Evolutionary conservation across 2,113 vertebrate species (phyloP), one percentile per base, ranked within the genome.

Genomic region (Mormoops blainvillei): DNA sequence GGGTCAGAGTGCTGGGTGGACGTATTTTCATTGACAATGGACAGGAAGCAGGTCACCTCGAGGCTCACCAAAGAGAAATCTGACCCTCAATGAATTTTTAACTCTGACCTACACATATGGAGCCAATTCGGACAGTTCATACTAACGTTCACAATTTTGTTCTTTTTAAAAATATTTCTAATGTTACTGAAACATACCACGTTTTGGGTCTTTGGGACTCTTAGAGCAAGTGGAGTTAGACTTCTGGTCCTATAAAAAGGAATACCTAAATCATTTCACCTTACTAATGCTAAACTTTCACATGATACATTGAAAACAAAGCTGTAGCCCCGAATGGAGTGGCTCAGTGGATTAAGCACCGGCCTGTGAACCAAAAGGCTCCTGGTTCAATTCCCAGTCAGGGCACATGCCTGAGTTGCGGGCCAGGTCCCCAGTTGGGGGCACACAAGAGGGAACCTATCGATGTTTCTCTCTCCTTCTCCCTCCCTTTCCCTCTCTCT

Each of bases 71-170:
- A 96, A 91, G 50, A 93, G 31, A 91, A 96, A 95, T 76, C n/a
- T 89, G 63, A 94, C 56, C 45, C n/a, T 89, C n/a, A 76, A 68
- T 94, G 67, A 84, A 83, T 82, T 95, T 88, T 97, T 95, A 85
- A 95, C 67, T 97, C 90, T 94, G 65, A 89, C 76, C 76, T 87
- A 95, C n/a, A 95, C 70, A 92, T 92, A 89, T 85, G 88, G 58
- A 96, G 19, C 28, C 80, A 93, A 68, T 95, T 90, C 13, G 2
- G 43, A 81, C 9, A 87, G 36, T 78, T 74, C 63, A 68, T 56
- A 80, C 67, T n/a, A 96, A 36, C 81, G 45, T 84, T 71, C 80
- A 84, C 43, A 26, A 41, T 58, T 89, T 89, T 61, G 38, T 36
- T 16, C 31, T 83, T 87, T 94, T 89, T 41, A 36, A n/a, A 54